These are phyloP conservation scores for Cebidichthys violaceus DNA, from an alignment of 2,113 vertebrate species.

Conservation along the genomic window DNA sequence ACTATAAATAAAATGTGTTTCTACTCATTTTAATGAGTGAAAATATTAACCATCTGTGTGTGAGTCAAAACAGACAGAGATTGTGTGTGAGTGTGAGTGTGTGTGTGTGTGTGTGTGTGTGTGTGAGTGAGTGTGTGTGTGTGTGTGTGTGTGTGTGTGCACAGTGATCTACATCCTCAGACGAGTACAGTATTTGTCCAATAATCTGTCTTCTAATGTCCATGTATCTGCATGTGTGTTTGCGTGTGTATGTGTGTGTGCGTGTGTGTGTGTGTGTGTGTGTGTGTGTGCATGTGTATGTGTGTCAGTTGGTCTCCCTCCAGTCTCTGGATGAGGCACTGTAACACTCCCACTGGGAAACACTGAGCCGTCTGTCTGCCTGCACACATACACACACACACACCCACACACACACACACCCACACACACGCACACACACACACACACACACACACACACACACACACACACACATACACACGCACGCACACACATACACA, in stretches of 20 bases:
- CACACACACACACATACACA: slow-evolving; percentile 3
- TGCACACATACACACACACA: not conserved
- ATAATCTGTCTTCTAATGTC: not conserved
- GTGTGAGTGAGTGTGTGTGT: not conserved
- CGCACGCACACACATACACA: not conserved
- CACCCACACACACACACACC: not conserved
- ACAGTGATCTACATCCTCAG: not conserved
- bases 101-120: not conserved
- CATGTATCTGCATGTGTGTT: not conserved
- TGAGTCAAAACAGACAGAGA: not conserved
- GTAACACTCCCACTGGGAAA: slow-evolving; percentile 27
- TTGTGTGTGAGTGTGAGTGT: too few relatives aligned
- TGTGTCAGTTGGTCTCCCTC: slow-evolving; percentile 1
- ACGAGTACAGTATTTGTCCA: not conserved
- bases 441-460: not conserved
- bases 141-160: not conserved
- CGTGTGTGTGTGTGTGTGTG: too few relatives aligned
- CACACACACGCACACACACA: slow-evolving; percentile 3
- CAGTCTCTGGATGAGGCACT: slow-evolving; percentile 8
- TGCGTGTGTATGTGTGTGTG: not conserved
- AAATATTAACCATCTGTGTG: slow-evolving; percentile 2
- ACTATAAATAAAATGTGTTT: not conserved
- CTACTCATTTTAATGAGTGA: not conserved
- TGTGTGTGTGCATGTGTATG: not conserved
- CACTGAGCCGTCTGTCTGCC: slow-evolving; percentile 9